These are phyloP conservation scores for Drosophila kanekoi DNA, from an alignment of 2,888 invertebrate genomes.

Conservation along the genomic window DNA sequence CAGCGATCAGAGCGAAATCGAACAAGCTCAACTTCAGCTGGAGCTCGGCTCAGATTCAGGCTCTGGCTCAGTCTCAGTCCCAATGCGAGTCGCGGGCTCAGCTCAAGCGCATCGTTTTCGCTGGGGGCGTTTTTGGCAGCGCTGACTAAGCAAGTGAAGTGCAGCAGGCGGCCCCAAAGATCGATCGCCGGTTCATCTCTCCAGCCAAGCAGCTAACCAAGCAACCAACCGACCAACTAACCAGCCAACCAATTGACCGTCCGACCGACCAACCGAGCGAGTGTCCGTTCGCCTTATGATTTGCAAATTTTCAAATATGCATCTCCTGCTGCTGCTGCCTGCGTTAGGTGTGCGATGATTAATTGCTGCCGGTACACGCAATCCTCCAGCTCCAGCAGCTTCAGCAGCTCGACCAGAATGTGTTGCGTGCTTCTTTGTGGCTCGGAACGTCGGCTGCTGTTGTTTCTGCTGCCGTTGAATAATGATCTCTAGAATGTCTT, in stretches of 20 bases:
- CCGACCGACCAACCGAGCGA: constrained; percentile 3
- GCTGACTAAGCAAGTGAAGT: constrained; percentile 73
- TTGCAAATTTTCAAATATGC: constrained; percentile 80
- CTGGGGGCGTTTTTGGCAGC: constrained; percentile 72
- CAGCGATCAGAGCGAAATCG: constrained; percentile 73
- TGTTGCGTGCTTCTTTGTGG: constrained; percentile 50
- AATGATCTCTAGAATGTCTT: constrained; percentile 80
- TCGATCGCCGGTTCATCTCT: constrained; percentile 60
- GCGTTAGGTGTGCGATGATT: constrained; percentile 76
- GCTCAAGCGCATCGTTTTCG: constrained; percentile 34
- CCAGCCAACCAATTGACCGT: background rate
- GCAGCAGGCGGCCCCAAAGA: constrained; percentile 61
- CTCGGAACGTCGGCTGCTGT: constrained; percentile 27
- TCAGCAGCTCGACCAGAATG: constrained; percentile 11
- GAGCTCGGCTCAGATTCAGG: constrained; percentile 10
- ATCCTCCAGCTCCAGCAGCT: constrained; percentile 43
- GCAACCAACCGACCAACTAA: background rate
- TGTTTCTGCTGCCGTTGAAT: constrained; percentile 58
- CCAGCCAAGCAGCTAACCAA: background rate
- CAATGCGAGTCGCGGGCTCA: constrained; percentile 22
- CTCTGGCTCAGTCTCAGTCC: constrained; percentile 10
- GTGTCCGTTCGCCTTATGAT: constrained; percentile 62
- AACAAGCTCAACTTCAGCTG: constrained; percentile 58
- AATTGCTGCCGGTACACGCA: constrained; percentile 77
- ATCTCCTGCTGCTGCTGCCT: constrained; percentile 73